phyloP scores from a whole-genome alignment of 2,113 vertebrate species.

The Pedetes capensis region DNA sequence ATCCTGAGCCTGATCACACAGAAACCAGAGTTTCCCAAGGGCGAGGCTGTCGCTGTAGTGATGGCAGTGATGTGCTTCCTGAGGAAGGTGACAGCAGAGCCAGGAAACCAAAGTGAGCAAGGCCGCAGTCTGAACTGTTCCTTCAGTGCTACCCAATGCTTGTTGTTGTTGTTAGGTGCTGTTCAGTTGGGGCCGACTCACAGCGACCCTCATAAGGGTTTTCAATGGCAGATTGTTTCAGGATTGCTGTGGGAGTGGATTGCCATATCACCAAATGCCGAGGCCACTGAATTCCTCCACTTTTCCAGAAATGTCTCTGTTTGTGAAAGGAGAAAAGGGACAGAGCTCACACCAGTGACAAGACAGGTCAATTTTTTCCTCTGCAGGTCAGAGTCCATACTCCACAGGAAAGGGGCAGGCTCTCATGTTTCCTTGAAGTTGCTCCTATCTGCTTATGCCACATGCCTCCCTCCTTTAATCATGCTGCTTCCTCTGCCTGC shows the following conservation, averaged over 20 bases:
- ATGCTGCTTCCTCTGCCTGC: neutral
- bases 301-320: neutral
- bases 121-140: too few relatives aligned
- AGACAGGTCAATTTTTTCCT: neutral
- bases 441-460: neutral
- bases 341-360: neutral
- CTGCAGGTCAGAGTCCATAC: neutral
- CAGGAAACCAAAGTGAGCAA: neutral
- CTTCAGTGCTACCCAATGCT: neutral
- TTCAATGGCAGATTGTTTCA: too few relatives aligned
- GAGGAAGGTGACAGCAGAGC: neutral
- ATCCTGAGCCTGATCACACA: neutral
- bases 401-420: too few relatives aligned
- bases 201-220: too few relatives aligned
- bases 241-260: too few relatives aligned
- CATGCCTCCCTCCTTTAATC: neutral
- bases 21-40: slow-evolving; percentile 33
- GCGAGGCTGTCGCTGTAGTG: neutral
- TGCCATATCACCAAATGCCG: too few relatives aligned
- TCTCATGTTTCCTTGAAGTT: neutral
- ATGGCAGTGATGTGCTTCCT: neutral
- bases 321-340: slow-evolving; percentile 1
- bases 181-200: too few relatives aligned
- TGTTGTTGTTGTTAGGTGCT: too few relatives aligned
- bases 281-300: neutral